Conservation (phyloP, 2,797 vertebrate species). For the Pseudochaenichthys georgianus region DNA sequence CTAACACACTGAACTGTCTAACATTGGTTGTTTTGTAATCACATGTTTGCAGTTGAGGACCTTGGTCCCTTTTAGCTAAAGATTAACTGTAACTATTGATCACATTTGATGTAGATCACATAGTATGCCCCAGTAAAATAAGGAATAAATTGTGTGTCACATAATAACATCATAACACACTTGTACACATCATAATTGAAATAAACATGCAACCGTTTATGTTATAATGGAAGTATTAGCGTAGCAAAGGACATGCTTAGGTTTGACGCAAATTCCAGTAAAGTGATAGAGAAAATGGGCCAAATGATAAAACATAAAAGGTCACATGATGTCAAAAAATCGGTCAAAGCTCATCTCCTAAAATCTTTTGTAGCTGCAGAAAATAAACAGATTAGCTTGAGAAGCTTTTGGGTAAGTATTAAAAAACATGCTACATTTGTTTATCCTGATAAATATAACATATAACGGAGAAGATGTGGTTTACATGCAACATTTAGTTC, state of each 20-base stretch:
- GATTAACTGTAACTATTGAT: slow-evolving; percentile 79
- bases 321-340: slow-evolving; percentile 24
- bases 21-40: slow-evolving; percentile 65
- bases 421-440: neutral
- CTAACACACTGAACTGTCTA: slow-evolving; percentile 12
- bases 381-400: neutral
- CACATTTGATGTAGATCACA: slow-evolving; percentile 37
- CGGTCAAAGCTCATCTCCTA: slow-evolving; percentile 19
- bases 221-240: neutral
- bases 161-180: neutral
- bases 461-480: neutral
- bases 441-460: too few species aligned
- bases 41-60: slow-evolving; percentile 72
- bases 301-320: slow-evolving; percentile 11
- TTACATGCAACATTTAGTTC: neutral
- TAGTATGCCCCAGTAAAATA: neutral
- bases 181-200: neutral
- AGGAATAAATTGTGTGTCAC: neutral
- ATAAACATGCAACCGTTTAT: neutral
- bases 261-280: neutral
- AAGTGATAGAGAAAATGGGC: slow-evolving; percentile 4
- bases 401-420: neutral
- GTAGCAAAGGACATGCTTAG: neutral
- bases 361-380: neutral
- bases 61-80: slow-evolving; percentile 73